Evolutionary conservation across 2,888 invertebrate species (phyloP).

Genomic region (Drosophila sordidapex): DNA sequence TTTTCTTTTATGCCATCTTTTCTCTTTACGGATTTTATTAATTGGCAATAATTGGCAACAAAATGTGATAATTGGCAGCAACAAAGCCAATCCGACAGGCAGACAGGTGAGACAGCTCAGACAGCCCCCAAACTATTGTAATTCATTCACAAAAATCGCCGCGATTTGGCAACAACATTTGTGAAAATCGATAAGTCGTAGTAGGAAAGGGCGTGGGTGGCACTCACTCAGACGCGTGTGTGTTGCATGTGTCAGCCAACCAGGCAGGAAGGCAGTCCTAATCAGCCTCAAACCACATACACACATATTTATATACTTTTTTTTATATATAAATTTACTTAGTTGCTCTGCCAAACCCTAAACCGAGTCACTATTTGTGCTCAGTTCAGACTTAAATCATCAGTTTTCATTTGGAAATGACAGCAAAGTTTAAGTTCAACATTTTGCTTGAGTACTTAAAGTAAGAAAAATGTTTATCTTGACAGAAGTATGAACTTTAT

Average conservation of each 20-base stretch:
- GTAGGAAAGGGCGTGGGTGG: slow-evolving; percentile 12
- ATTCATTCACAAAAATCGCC: slow-evolving; percentile 27
- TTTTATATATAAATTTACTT: neutral
- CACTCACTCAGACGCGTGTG: neutral
- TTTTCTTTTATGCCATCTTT: slow-evolving; percentile 23
- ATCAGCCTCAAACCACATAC: slow-evolving; percentile 6
- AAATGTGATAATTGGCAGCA: slow-evolving; percentile 57
- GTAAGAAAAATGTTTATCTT: neutral
- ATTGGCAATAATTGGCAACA: slow-evolving; percentile 55
- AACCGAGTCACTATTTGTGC: neutral
- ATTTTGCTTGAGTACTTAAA: neutral
- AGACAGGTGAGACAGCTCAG: slow-evolving; percentile 60
- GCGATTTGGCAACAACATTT: slow-evolving; percentile 15
- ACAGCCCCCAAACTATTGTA: neutral
- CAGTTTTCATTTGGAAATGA: neutral
- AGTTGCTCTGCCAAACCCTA: neutral
- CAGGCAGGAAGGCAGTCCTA: slow-evolving; percentile 3
- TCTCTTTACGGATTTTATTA: slow-evolving; percentile 9
- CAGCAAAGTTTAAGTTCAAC: neutral
- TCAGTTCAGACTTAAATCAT: neutral
- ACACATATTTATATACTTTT: neutral
- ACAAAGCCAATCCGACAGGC: slow-evolving; percentile 4
- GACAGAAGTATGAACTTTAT: neutral
- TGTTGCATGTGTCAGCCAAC: slow-evolving; percentile 14
- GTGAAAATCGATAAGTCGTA: slow-evolving; percentile 61